Evolutionary conservation across 2,113 vertebrate species (phyloP), one percentile per base, ranked within the genome.

Genomic region (Saiga tatarica): DNA sequence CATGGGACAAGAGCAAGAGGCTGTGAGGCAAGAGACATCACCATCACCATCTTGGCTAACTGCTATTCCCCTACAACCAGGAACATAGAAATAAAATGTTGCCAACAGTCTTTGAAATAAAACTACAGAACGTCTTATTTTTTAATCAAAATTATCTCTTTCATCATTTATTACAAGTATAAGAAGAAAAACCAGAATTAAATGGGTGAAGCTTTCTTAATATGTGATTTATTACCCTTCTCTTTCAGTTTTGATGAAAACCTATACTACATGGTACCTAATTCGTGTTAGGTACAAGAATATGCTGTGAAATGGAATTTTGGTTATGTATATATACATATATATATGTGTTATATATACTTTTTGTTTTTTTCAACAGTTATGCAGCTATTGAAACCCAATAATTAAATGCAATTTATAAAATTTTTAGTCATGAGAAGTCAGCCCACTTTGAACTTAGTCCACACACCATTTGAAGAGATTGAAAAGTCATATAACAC

Each of bases 401-500:
- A 55, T 9, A 95, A 97, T 95, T 96, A 96, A 87, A 91, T 78
- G 71, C 39, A 81, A 91, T 74, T 97, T 97, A 96, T 14, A 96
- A 98, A 97, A 95, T 74, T 55, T 33, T 90, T 79, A 67, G 36
- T 64, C 62, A 82, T 19, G 5, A 97, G 39, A 60, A 97, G 47
- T 88, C 60, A 71, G 25, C 62, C 36, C 3, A 95, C 42, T 50
- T 79, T 59, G 16, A 26, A 82, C 3, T 45, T 25, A 74, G 50
- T 84, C n/a, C 57, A 85, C 78, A 82, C 64, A 23, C 23, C 89
- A 93, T 79, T 13, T 96, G 1, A 97, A 93, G 47, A 96, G 89
- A 88, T 13, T 30, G 92, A 12, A 74, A 78, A 91, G 33, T 30
- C 52, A 91, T 53, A 53, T 89, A 89, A 95, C 19, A 78, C 10